Conservation (phyloP, 2,113 vertebrate genomes). For the Hemiscyllium ocellatum region DNA sequence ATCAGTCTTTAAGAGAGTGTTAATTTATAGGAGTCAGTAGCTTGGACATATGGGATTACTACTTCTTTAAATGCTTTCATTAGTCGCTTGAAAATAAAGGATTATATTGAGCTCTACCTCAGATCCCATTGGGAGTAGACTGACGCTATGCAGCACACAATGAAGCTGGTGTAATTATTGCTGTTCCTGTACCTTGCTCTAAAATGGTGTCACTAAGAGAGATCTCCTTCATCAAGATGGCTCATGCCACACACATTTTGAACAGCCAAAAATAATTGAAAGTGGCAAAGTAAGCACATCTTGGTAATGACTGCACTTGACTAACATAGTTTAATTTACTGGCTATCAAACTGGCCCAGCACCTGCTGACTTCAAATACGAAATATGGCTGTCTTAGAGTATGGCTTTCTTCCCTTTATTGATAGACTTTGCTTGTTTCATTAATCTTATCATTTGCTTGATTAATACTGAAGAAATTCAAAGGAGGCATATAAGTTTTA, state of each 20-base stretch:
- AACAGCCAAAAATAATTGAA: conserved; percentile 26
- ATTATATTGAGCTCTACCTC: neutral
- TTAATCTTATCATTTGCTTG: neutral
- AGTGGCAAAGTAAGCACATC: neutral
- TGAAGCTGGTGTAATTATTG: neutral
- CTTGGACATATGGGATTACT: conserved; percentile 30
- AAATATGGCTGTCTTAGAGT: neutral
- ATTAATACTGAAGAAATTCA: neutral
- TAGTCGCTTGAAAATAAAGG: conserved; percentile 8
- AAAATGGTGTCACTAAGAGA: neutral
- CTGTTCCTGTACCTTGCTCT: neutral
- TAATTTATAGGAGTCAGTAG: neutral
- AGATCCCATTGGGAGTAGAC: neutral
- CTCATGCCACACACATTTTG: neutral
- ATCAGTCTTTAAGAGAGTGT: conserved; percentile 16
- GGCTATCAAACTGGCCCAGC: neutral
- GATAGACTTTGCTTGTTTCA: neutral
- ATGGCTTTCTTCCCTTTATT: neutral
- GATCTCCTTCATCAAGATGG: neutral
- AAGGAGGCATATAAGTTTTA: neutral
- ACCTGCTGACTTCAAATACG: neutral
- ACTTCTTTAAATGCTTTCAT: conserved; percentile 25
- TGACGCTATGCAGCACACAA: neutral
- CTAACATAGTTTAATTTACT: neutral
- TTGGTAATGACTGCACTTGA: neutral